phyloP scores from a whole-genome alignment of 2,113 vertebrate species.

The Amphiprion percula region DNA sequence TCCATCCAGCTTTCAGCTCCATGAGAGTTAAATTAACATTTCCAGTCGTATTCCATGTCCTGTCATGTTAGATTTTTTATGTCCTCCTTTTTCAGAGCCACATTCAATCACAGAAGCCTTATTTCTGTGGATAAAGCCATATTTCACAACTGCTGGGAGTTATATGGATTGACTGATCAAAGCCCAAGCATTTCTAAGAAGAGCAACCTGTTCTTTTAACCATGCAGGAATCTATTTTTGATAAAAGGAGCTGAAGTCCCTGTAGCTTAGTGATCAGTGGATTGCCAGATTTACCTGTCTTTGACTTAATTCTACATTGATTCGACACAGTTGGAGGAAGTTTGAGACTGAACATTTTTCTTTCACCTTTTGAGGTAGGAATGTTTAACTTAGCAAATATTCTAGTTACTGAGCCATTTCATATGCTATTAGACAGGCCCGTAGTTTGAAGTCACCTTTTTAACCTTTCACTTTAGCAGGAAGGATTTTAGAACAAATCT shows the following conservation, averaged over 20 bases:
- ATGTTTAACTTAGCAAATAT: background rate
- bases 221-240: constrained; percentile 29
- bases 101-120: constrained; percentile 43
- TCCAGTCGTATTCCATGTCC: constrained; percentile 25
- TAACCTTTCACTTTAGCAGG: too few species aligned
- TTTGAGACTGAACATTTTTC: background rate
- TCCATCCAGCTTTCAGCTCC: constrained; percentile 1
- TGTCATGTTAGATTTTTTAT: constrained; percentile 51
- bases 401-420: background rate
- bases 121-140: constrained; percentile 48
- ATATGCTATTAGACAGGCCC: too few species aligned
- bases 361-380: constrained; percentile 1
- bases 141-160: constrained; percentile 41
- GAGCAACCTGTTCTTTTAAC: constrained; percentile 49
- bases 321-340: constrained; percentile 46
- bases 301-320: constrained; percentile 56
- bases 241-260: constrained; percentile 57
- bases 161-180: constrained; percentile 70
- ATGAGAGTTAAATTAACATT: constrained; percentile 44
- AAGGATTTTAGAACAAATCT: too few species aligned
- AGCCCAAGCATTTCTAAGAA: constrained; percentile 44
- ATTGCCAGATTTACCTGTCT: constrained; percentile 60
- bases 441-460: background rate
- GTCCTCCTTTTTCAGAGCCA: constrained; percentile 31
- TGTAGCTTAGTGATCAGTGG: constrained; percentile 51